phyloP scores from a whole-genome alignment of 2,797 vertebrate genomes.

The Sebastes hopkinsi region DNA sequence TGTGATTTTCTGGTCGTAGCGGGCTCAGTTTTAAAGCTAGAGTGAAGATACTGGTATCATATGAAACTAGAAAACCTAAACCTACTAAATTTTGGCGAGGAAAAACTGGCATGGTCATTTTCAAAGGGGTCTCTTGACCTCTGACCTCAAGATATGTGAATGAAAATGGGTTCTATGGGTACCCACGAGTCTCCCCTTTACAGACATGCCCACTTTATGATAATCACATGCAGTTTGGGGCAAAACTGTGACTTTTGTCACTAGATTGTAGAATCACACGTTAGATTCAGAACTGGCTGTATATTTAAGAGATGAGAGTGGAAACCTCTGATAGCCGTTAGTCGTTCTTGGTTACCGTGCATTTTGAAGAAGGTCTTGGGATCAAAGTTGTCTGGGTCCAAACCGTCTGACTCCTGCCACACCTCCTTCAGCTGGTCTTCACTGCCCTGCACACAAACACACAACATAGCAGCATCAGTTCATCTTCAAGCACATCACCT shows the following conservation, averaged over 20 bases:
- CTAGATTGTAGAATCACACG: neutral
- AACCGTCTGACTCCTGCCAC: constrained; percentile 93
- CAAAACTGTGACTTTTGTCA: neutral
- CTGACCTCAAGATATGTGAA: too few species aligned
- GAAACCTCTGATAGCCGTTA: neutral
- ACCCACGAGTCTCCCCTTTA: too few species aligned
- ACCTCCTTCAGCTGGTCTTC: constrained; percentile 96
- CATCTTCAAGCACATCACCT: neutral
- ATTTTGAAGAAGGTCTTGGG: constrained; percentile 97
- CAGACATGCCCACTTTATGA: too few species aligned
- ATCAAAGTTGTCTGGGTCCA: constrained; percentile 93
- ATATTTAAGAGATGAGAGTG: neutral
- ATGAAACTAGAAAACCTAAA: too few species aligned
- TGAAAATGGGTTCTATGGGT: too few species aligned
- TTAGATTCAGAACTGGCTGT: neutral
- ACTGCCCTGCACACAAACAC: constrained; percentile 86
- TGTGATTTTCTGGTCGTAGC: too few species aligned
- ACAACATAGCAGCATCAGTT: neutral
- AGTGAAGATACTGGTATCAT: too few species aligned
- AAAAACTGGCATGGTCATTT: too few species aligned
- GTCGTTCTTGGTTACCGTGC: constrained; percentile 84
- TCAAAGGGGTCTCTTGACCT: too few species aligned
- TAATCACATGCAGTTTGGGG: too few species aligned
- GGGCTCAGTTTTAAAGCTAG: too few species aligned
- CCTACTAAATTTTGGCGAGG: too few species aligned